Percentiles rank a stretch among this genome's conserved stretches.
Evolutionary conservation across 2,113 vertebrate genomes (phyloP).

Genomic region (Apteryx owenii): DNA sequence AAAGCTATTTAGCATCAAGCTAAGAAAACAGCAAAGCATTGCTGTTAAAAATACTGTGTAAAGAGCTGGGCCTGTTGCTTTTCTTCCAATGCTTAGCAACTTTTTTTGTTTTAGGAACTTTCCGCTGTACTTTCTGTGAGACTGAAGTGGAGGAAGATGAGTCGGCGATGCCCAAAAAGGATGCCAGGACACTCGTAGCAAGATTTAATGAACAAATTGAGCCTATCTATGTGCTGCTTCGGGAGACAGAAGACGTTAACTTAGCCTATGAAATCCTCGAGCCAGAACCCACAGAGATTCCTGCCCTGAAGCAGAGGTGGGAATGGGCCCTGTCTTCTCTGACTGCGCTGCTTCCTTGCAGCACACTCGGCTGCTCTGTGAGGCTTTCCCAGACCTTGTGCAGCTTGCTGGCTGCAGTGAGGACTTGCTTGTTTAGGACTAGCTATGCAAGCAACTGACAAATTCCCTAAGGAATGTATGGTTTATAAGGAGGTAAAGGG

Average conservation of each 20-base stretch:
- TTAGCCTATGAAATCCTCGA: constrained; percentile 93
- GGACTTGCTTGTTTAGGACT: not conserved
- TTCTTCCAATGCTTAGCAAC: not conserved
- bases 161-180: constrained; percentile 92
- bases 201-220: constrained; percentile 99
- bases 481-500: not conserved
- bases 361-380: fast-evolving
- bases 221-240: constrained; percentile 93
- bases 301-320: constrained; percentile 94
- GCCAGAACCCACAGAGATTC: constrained; percentile 95
- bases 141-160: constrained; percentile 98
- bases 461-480: not conserved
- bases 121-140: constrained; percentile 96
- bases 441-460: not conserved
- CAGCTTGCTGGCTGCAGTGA: not conserved
- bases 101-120: constrained; percentile 82
- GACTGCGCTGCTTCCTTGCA: not conserved
- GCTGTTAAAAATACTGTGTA: not conserved
- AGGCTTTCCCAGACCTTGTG: not conserved
- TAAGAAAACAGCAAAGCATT: not conserved
- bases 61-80: not conserved
- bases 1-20: not conserved
- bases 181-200: constrained; percentile 93
- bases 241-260: constrained; percentile 95
- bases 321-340: not conserved